A percentile compares a stretch with the other conserved stretches of the same genome.
phyloP scores from a whole-genome alignment of 1,140 invertebrate species.

The Atopsyche davidsoni region DNA sequence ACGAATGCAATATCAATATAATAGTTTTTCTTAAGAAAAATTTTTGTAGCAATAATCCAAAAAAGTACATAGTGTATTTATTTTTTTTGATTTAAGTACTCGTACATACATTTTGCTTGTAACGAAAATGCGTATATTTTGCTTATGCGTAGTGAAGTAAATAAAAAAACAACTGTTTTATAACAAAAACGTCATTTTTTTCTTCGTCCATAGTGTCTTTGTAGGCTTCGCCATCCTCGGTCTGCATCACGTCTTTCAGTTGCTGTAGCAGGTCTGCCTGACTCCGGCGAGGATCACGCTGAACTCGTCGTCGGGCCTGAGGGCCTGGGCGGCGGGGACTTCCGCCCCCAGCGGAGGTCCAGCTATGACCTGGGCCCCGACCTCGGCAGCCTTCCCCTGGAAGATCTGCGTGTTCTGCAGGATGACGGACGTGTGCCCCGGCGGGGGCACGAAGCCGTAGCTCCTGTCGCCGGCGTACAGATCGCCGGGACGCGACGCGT shows the following conservation, averaged over 20 bases:
- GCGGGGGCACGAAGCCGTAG: slow-evolving; percentile 23
- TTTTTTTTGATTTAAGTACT: too few species aligned
- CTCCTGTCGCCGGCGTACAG: slow-evolving; percentile 18
- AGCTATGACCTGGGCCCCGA: slow-evolving; percentile 24
- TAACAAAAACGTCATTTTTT: neutral
- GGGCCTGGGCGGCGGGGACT: slow-evolving; percentile 43
- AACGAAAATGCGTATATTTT: too few species aligned
- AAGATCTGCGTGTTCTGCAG: slow-evolving; percentile 40
- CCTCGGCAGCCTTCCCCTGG: slow-evolving; percentile 31
- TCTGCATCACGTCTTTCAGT: slow-evolving; percentile 46
- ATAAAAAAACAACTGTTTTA: too few species aligned
- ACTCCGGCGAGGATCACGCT: slow-evolving; percentile 80
- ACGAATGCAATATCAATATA: neutral
- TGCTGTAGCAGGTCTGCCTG: slow-evolving; percentile 80
- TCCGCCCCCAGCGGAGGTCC: slow-evolving; percentile 30
- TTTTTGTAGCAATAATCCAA: too few species aligned
- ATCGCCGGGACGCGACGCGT: slow-evolving; percentile 13
- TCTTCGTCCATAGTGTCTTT: neutral
- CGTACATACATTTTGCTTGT: too few species aligned
- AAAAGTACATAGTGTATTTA: too few species aligned
- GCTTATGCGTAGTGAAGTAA: too few species aligned
- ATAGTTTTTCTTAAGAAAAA: too few species aligned
- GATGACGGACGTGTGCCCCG: slow-evolving; percentile 42
- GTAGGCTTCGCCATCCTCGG: neutral
- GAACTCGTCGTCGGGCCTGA: slow-evolving; percentile 72